Base-by-base conservation (phyloP, 2,113 vertebrate species). In the Austrofundulus limnaeus region DNA sequence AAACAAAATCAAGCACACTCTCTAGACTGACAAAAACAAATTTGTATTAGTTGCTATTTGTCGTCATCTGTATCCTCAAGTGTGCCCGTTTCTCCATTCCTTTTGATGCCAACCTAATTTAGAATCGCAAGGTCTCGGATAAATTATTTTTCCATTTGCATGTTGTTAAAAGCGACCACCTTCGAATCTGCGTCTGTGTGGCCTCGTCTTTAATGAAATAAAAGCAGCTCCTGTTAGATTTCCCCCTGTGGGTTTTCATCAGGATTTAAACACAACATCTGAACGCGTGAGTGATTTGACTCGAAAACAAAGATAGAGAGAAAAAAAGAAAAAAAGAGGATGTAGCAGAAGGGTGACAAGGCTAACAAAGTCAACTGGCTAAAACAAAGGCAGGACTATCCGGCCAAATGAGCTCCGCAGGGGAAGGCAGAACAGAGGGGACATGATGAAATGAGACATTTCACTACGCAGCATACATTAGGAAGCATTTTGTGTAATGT, bases 141-240 rank as follows among this genome's bases (percentile, higher is more conserved):
- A 37, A 37, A 37, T 37, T 20, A 37, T 34, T 52, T 52, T 28
- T 52, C 17, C 50, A 34, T 37, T 37, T 53, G 37, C 31, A 53
- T 20, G 28, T 52, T 2, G 7, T 53, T 37, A 37, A 5, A 37
- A 14, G 3, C 49, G n/a, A 28, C 49, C 17, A 10, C 24, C 17
- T 37, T 53, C 51, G 37, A 31, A 37, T 53, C 2, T 17, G 16
- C 16, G 28, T 19, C 37, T 11, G 13, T 14, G 4, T 67, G n/a
- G 70, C 62, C 72, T n/a, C 4, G 31, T 87, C 70, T 84, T 81
- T 74, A 80, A 70, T 68, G 59, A 80, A 80, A 83, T 79, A 53
- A 87, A 81, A 83, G 69, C 80, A 78, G 78, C 85, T 81, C 53
- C 58, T 69, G 7, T 61, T 56, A 75, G 72, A 70, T 74, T 71